Evolutionary conservation across 92 coral and sea anemone species (phyloP).

Genomic region (Zoanthus sociatus): DNA sequence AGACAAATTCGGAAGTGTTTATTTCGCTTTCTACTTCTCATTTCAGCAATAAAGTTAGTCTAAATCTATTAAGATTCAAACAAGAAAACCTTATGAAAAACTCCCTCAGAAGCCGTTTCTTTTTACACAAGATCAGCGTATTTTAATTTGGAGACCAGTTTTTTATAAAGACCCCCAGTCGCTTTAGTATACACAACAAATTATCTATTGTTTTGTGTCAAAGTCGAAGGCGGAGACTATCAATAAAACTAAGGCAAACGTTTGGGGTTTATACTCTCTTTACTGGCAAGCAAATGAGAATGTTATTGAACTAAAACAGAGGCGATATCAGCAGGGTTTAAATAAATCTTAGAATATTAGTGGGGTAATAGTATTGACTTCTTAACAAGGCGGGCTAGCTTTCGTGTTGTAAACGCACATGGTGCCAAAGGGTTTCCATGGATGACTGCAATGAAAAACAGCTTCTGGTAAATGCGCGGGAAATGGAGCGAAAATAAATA

Average conservation of each 20-base stretch:
- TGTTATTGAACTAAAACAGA: conserved; percentile 2
- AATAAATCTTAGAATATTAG: conserved; percentile 16
- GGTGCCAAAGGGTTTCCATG: conserved; percentile 45
- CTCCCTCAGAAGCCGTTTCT: conserved; percentile 31
- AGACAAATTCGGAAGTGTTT: conserved; percentile 45
- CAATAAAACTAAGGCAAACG: conserved; percentile 40
- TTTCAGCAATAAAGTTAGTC: conserved; percentile 38
- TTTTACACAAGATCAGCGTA: conserved; percentile 26
- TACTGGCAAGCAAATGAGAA: conserved; percentile 40
- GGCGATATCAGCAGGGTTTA: neutral
- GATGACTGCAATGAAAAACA: conserved; percentile 24
- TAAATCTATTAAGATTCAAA: conserved; percentile 11
- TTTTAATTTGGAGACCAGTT: conserved; percentile 67
- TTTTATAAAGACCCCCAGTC: conserved; percentile 67
- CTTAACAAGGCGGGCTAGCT: conserved; percentile 1
- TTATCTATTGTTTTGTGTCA: conserved; percentile 78
- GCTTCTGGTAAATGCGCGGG: conserved; percentile 39
- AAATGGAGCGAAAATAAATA: conserved; percentile 26
- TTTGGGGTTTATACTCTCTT: conserved; percentile 27
- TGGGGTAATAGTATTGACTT: neutral
- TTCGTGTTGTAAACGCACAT: conserved; percentile 41
- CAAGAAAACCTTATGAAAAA: conserved; percentile 28
- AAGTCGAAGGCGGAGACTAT: conserved; percentile 94
- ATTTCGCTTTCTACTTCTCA: conserved; percentile 36
- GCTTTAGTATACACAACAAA: conserved; percentile 85